Evolutionary conservation across 2,888 invertebrate species (phyloP), one percentile per base, ranked within the genome.

Genomic region (Cheilosia pagana): DNA sequence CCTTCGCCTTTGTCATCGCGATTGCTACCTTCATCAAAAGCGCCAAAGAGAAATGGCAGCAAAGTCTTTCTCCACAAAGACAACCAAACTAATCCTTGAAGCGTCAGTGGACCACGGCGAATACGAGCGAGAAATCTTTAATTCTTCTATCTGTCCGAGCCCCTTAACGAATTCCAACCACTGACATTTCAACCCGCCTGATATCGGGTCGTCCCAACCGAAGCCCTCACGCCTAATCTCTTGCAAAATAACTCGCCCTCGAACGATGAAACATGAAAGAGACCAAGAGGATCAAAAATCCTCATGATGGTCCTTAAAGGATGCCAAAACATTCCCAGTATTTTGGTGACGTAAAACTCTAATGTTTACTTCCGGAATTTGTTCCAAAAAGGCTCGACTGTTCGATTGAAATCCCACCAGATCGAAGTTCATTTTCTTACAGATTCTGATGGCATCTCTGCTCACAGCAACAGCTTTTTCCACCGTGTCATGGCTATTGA

Each of bases 21-120:
- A 65, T 19, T 14, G 31, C 52, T 0, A 65, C 23, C 14, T 67
- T 60, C 16, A 62, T 68, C 8, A n/a, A 1, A 57, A 68, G 21
- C 63, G 59, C 28, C 55, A 57, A 55, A 65, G 71, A 12, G 41
- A 48, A 23, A 65, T 65, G 3, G 78, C 65, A 25, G 78, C 43
- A 10, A 70, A 70, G 1, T 62, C 70, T 35, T 62, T 70, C 25
- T 70, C 59, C 21, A 65, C 78, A 8, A 78, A 78, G 12, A 59
- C 39, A 3, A 71, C 45, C 25, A 71, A 43, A 19, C 41, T 68
- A 0, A 57, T 45, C 10, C 14, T 62, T 16, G 52, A 55, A 55
- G 8, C 3, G 7, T 77, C 41, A 5, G 55, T 57, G 2, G 6
- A 14, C 28, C 43, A 57, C 35, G 48, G 39, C 1, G 7, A 5